Percentiles rank a stretch among this genome's conserved stretches.
Conservation (phyloP, 2,797 vertebrate genomes). For the Macrochelys suwanniensis region DNA sequence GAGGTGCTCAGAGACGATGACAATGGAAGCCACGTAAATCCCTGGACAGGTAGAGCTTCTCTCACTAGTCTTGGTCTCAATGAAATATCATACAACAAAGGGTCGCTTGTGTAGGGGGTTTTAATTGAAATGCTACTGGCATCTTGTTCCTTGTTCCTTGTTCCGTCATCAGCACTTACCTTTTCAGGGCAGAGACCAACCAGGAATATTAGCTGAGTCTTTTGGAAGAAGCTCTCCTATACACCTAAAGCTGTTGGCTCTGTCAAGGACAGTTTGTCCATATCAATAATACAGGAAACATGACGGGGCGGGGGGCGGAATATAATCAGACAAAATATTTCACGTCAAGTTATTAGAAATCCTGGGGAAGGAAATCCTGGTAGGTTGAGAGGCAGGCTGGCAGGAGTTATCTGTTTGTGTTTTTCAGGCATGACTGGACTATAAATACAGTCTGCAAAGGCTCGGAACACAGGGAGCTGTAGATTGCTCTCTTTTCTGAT, state of each 20-base stretch:
- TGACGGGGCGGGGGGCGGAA: neutral
- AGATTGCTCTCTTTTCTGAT: neutral
- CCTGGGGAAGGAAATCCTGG: neutral
- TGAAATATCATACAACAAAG: neutral
- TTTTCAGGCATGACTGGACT: slow-evolving; percentile 54
- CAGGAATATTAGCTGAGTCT: neutral
- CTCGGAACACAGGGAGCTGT: neutral
- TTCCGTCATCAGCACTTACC: neutral
- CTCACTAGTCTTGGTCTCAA: slow-evolving; percentile 30
- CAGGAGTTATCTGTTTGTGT: slow-evolving; percentile 32
- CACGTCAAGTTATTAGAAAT: slow-evolving; percentile 5
- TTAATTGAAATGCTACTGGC: neutral
- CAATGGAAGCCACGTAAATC: neutral
- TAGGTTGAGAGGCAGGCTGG: slow-evolving; percentile 33
- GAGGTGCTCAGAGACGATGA: neutral
- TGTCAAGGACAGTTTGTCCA: neutral
- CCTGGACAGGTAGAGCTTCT: neutral
- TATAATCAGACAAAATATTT: slow-evolving; percentile 8
- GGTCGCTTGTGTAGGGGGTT: neutral
- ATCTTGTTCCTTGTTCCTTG: neutral
- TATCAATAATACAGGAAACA: neutral
- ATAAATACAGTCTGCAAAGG: slow-evolving; percentile 54
- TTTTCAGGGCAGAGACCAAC: neutral
- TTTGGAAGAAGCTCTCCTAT: neutral
- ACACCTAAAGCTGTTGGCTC: neutral